Percentiles rank a stretch among this genome's conserved stretches.
Evolutionary conservation across 2,888 invertebrate genomes (phyloP).

Genomic region (Fragum sueziense): DNA sequence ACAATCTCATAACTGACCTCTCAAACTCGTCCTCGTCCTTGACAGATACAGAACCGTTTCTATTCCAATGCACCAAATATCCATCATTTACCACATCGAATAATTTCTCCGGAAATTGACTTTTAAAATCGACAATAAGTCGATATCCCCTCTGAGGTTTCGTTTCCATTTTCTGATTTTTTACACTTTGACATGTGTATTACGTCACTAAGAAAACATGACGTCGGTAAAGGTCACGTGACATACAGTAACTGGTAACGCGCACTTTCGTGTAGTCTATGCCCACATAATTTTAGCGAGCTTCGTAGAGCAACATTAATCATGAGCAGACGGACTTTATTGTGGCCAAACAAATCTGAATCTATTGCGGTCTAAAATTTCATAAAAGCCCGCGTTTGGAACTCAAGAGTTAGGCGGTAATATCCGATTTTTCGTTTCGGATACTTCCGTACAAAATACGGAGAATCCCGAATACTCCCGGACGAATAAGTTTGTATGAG

Average conservation of each 20-base stretch:
- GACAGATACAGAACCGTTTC: slow-evolving; percentile 66
- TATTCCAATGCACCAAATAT: slow-evolving; percentile 71
- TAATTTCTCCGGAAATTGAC: slow-evolving; percentile 74
- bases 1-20: slow-evolving; percentile 71
- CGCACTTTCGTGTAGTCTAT: background rate
- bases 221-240: slow-evolving; percentile 15
- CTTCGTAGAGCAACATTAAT: no score
- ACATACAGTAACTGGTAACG: background rate
- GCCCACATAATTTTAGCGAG: no score
- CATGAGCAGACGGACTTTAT: no score
- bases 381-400: no score
- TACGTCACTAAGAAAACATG: slow-evolving; percentile 23
- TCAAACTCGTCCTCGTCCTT: slow-evolving; percentile 72
- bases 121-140: slow-evolving; percentile 66
- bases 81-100: slow-evolving; percentile 74
- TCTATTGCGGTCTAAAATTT: no score
- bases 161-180: slow-evolving; percentile 39
- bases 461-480: no score
- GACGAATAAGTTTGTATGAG: no score
- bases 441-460: no score
- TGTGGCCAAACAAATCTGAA: no score
- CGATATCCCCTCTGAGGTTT: slow-evolving; percentile 40
- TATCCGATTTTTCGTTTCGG: no score
- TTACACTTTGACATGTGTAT: slow-evolving; percentile 1
- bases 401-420: no score